phyloP scores from a whole-genome alignment of 1,140 invertebrate genomes.

The Meloidogyne chitwoodi region DNA sequence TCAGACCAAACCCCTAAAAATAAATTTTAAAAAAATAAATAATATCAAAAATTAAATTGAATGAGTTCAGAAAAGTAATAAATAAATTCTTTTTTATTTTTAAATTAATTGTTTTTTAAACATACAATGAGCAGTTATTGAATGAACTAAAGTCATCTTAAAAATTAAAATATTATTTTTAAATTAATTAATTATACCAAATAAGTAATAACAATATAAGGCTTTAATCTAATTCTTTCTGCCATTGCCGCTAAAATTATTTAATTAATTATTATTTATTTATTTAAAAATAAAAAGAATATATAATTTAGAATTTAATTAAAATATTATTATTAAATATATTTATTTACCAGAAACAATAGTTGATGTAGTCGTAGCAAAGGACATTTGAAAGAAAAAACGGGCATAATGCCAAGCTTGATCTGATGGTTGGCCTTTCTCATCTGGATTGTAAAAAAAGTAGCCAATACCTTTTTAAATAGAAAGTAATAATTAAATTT shows the following conservation, averaged over 20 bases:
- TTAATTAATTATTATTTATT: too few relatives aligned
- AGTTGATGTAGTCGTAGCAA: constrained; percentile 63
- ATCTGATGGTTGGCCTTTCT: constrained; percentile 27
- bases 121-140: constrained; percentile 77
- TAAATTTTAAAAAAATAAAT: constrained; percentile 75
- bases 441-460: constrained; percentile 63
- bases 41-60: too few relatives aligned
- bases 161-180: background rate
- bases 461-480: constrained; percentile 63
- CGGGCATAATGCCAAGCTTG: constrained; percentile 57
- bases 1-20: constrained; percentile 69
- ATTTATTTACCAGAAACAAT: constrained; percentile 56
- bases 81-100: constrained; percentile 35
- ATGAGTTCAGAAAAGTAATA: too few relatives aligned
- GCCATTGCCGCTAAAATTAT: constrained; percentile 62
- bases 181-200: constrained; percentile 60
- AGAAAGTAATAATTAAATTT: background rate
- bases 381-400: constrained; percentile 62
- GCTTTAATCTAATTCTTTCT: constrained; percentile 76
- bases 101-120: constrained; percentile 64
- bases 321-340: background rate
- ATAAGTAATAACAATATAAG: constrained; percentile 82
- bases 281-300: too few relatives aligned
- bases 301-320: background rate
- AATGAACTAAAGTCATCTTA: constrained; percentile 79